Evolutionary conservation across 2,797 vertebrate genomes (phyloP).

Genomic region (Pygocentrus nattereri): DNA sequence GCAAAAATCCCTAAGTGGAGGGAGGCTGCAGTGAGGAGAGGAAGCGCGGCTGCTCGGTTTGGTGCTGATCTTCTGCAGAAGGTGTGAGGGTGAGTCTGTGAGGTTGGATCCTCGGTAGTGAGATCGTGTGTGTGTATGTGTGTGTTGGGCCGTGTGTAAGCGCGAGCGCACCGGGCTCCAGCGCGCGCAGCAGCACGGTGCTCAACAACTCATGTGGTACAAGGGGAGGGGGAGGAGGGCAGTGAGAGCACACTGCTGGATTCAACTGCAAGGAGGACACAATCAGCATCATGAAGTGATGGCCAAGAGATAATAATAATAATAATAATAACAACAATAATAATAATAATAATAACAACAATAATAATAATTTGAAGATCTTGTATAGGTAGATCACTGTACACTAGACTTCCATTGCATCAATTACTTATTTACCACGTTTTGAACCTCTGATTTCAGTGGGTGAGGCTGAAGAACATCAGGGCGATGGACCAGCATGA

Average conservation of each 20-base stretch:
- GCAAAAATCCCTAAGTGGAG: not conserved
- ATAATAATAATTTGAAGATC: too few species aligned
- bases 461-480: not conserved
- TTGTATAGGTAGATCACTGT: too few species aligned
- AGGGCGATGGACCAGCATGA: too few species aligned
- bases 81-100: slow-evolving; percentile 1
- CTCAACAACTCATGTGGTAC: slow-evolving; percentile 42
- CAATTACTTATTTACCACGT: not conserved
- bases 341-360: not conserved
- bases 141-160: slow-evolving; percentile 27
- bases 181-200: slow-evolving; percentile 36
- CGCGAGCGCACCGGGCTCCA: slow-evolving; percentile 18
- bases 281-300: not conserved
- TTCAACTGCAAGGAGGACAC: not conserved
- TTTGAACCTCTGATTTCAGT: slow-evolving; percentile 3
- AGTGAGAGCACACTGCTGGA: not conserved
- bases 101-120: slow-evolving; percentile 19
- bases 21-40: not conserved
- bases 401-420: too few species aligned
- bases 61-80: not conserved
- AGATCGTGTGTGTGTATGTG: slow-evolving; percentile 17
- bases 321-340: not conserved
- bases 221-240: not conserved
- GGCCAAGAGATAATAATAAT: not conserved
- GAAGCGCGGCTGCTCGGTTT: not conserved